Evolutionary conservation across 2,888 invertebrate genomes (phyloP), one percentile per base, ranked within the genome.

Genomic region (Hydrotaea cyrtoneurina): DNA sequence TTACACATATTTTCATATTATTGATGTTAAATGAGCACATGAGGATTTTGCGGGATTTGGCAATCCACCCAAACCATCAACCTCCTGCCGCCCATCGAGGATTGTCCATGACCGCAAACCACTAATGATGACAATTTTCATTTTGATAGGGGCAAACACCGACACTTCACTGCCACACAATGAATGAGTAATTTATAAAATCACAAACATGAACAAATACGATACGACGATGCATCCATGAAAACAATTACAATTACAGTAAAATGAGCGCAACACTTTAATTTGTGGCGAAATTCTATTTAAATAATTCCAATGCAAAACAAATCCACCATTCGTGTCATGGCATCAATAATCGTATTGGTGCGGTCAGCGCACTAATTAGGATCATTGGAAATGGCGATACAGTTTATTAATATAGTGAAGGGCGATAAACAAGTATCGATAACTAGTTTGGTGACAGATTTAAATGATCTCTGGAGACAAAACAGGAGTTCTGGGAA

Each of bases 71-170:
- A 21, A 1, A 39, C 53, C 21, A 57, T 21, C 13, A 8, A 15
- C 55, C 50, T 7, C 23, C 21, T 19, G 0, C 15, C 31, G 4
- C 46, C 11, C 13, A 66, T 26, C 5, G 26, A 69, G 17, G 50
- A 15, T 50, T n/a, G 43, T 69, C 31, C 17, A 59, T 19, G 17
- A 75, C 80, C 83, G 11, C 83, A 80, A 72, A 72, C 80, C 78
- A 39, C 84, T 66, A 78, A 84, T 84, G 57, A 78, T 78, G 72
- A 76, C 74, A 73, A 72, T 78, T 71, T 21, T 19, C 19, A 72
- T 26, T 73, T 64, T 26, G 64, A 73, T 73, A 73, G 73, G 79
- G 64, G 64, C 17, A n/a, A 4, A 50, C 50, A n/a, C 1, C 43
- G 2, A 50, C 50, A 50, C 50, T 50, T 50, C 50, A 50, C 5